These are phyloP conservation scores for Craniophora ligustri DNA, from an alignment of 2,888 invertebrate species.

Conservation along the genomic window DNA sequence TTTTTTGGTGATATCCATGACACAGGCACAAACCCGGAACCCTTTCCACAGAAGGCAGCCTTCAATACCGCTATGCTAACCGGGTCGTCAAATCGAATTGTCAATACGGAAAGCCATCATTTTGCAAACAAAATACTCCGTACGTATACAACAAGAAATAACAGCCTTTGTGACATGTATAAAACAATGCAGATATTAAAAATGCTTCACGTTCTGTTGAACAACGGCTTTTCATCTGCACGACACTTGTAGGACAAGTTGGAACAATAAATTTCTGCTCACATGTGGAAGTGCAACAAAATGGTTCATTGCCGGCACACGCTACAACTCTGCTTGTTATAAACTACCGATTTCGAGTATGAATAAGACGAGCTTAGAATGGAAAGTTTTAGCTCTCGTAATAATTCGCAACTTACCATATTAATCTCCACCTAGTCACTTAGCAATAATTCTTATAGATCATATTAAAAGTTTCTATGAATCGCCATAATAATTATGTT, in stretches of 20 bases:
- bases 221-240: slow-evolving; percentile 37
- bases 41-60: no score
- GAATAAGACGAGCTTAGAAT: slow-evolving; percentile 2
- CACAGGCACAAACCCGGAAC: no score
- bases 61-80: no score
- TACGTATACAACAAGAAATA: not conserved
- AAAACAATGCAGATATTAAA: slow-evolving; percentile 44
- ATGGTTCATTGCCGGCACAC: slow-evolving; percentile 43
- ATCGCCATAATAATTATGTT: no score
- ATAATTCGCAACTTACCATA: not conserved
- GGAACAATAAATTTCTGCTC: slow-evolving; percentile 45
- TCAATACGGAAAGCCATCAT: not conserved
- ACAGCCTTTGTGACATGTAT: slow-evolving; percentile 4
- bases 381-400: no score
- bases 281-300: slow-evolving; percentile 48
- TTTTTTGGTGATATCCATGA: no score
- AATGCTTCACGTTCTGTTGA: slow-evolving; percentile 35
- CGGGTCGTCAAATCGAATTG: no score
- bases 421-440: no score
- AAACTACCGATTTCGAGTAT: slow-evolving; percentile 28
- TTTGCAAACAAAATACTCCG: slow-evolving; percentile 1
- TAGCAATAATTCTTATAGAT: no score
- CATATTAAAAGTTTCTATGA: no score
- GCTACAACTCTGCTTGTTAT: slow-evolving; percentile 52
- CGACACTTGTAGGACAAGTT: slow-evolving; percentile 46